These are phyloP conservation scores for Lithophane socia DNA, from an alignment of 2,888 invertebrate genomes.

Conservation along the genomic window DNA sequence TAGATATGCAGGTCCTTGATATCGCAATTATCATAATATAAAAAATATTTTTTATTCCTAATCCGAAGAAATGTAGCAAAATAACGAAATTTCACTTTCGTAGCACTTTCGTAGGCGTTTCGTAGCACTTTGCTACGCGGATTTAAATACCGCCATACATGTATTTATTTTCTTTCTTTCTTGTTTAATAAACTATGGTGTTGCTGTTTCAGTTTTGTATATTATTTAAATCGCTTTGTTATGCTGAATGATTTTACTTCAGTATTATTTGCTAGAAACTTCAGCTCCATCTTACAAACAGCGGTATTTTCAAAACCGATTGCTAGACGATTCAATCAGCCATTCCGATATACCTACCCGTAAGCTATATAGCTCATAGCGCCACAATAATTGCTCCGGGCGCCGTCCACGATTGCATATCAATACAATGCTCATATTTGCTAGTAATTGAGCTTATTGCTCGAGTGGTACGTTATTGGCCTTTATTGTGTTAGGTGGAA, in stretches of 20 bases:
- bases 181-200: too few relatives aligned
- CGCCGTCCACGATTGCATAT: slow-evolving; percentile 85
- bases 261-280: not conserved
- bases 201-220: not conserved
- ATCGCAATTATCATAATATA: not conserved
- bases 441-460: slow-evolving; percentile 85
- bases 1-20: not conserved
- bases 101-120: slow-evolving; percentile 58
- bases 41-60: not conserved
- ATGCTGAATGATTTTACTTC: not conserved
- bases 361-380: slow-evolving; percentile 61
- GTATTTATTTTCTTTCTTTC: not conserved
- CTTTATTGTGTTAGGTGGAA: slow-evolving; percentile 81
- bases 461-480: slow-evolving; percentile 75
- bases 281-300: not conserved
- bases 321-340: slow-evolving; percentile 50
- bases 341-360: slow-evolving; percentile 14
- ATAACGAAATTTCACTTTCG: slow-evolving; percentile 16
- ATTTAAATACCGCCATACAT: not conserved
- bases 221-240: not conserved
- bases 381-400: slow-evolving; percentile 80
- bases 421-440: slow-evolving; percentile 81
- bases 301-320: not conserved
- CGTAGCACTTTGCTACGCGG: slow-evolving; percentile 55
- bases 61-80: not conserved